Conservation (phyloP, 2,113 vertebrate species). For the Atherinomorus stipes region DNA sequence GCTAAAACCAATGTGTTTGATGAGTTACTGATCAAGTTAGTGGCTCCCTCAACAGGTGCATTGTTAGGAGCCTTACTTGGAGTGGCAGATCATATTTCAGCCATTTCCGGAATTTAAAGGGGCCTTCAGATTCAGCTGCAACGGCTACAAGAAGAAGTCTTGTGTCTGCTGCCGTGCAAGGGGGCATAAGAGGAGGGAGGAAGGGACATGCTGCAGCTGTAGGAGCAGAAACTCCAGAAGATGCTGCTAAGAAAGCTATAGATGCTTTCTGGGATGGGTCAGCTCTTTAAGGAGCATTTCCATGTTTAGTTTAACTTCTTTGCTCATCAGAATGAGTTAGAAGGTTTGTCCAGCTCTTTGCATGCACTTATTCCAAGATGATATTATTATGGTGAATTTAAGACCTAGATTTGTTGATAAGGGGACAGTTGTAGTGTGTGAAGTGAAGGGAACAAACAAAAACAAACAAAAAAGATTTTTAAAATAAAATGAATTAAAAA, state of each 20-base stretch:
- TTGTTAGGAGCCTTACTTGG: conserved; percentile 37
- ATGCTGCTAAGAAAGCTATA: background rate
- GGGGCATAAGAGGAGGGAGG: accelerated
- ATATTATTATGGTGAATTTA: too few relatives aligned
- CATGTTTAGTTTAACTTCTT: too few relatives aligned
- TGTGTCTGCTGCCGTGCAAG: background rate
- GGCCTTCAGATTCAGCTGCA: background rate
- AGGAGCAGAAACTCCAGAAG: background rate
- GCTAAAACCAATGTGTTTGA: conserved; percentile 61
- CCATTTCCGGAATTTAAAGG: background rate
- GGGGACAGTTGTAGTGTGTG: too few relatives aligned
- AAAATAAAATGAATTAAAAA: too few relatives aligned
- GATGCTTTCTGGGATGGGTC: background rate
- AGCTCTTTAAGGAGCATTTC: too few relatives aligned
- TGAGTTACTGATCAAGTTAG: background rate
- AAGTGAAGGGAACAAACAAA: too few relatives aligned
- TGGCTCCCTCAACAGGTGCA: background rate
- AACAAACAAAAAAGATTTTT: too few relatives aligned
- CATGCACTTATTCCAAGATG: too few relatives aligned
- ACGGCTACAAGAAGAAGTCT: background rate
- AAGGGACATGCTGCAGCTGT: conserved; percentile 11
- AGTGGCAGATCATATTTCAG: background rate
- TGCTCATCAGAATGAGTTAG: too few relatives aligned
- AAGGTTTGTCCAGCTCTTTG: too few relatives aligned
- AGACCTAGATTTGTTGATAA: too few relatives aligned